These are phyloP conservation scores for Mus spretus DNA, from an alignment of 2,797 vertebrate genomes.

Conservation along the genomic window DNA sequence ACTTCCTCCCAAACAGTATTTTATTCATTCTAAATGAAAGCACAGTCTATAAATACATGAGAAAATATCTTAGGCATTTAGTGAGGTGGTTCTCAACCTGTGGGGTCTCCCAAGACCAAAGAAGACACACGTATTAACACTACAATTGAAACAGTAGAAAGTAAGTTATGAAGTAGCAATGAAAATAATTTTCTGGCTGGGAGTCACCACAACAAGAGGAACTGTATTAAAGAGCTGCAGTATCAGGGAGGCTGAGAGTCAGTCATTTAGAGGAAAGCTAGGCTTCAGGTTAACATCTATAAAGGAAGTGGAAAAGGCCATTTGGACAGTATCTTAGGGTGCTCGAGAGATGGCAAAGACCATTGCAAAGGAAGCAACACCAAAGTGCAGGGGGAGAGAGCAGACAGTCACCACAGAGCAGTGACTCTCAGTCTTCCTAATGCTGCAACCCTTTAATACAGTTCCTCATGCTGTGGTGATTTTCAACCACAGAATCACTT, in stretches of 20 bases:
- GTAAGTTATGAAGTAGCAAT: not conserved
- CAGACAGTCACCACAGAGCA: not conserved
- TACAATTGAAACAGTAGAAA: not conserved
- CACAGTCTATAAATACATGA: slow-evolving; percentile 37
- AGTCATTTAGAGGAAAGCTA: not conserved
- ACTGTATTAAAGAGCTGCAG: not conserved
- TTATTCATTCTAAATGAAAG: slow-evolving; percentile 36
- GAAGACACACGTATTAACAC: not conserved
- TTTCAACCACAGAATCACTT: not conserved
- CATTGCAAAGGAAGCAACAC: not conserved
- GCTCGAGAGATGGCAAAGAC: not conserved
- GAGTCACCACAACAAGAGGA: not conserved
- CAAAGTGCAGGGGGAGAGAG: not conserved
- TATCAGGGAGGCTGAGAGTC: not conserved
- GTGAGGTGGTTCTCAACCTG: not conserved
- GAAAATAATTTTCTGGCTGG: not conserved
- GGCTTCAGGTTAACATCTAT: not conserved
- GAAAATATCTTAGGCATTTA: not conserved
- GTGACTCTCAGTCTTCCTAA: no score
- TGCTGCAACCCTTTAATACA: not conserved
- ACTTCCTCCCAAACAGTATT: slow-evolving; percentile 60
- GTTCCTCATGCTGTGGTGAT: not conserved
- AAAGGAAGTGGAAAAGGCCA: slow-evolving; percentile 6
- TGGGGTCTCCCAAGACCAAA: not conserved
- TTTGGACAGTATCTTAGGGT: slow-evolving; percentile 38